Conservation (phyloP, 2,888 invertebrate species). For the Apotomis betuletana region DNA sequence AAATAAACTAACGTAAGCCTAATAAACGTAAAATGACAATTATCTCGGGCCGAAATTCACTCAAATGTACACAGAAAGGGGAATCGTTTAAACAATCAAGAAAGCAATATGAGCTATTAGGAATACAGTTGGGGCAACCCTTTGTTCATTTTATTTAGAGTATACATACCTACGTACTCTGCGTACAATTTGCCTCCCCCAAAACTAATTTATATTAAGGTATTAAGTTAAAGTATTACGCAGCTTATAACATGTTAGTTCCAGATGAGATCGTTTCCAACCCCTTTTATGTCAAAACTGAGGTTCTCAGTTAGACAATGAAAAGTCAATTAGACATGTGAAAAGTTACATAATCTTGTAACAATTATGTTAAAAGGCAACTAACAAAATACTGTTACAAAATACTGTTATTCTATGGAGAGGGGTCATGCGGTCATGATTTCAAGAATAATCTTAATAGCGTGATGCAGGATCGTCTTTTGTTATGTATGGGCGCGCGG, state of each 20-base stretch:
- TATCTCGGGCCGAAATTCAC: conserved; percentile 43
- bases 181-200: conserved; percentile 38
- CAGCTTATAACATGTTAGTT: conserved; percentile 43
- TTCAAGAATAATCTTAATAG: too few species aligned
- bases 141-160: conserved; percentile 58
- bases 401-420: too few species aligned
- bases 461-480: too few species aligned
- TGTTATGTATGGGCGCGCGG: too few species aligned
- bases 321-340: conserved; percentile 1
- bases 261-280: conserved; percentile 24
- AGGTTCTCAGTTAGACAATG: too few species aligned
- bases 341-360: not conserved
- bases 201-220: conserved; percentile 48
- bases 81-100: conserved; percentile 64
- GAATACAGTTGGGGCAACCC: conserved; percentile 57
- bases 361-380: not conserved
- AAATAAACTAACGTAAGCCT: not conserved
- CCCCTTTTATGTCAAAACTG: conserved; percentile 19
- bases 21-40: not conserved
- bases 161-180: conserved; percentile 7
- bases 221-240: conserved; percentile 38
- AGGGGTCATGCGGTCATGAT: too few species aligned
- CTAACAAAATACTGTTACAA: not conserved
- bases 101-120: conserved; percentile 62
- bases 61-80: conserved; percentile 49